Evolutionary conservation across 53 echinoderm and acorn worm genomes (phyloP), one percentile per base, ranked within the genome.

Genomic region (Mesocentrotus franciscanus): DNA sequence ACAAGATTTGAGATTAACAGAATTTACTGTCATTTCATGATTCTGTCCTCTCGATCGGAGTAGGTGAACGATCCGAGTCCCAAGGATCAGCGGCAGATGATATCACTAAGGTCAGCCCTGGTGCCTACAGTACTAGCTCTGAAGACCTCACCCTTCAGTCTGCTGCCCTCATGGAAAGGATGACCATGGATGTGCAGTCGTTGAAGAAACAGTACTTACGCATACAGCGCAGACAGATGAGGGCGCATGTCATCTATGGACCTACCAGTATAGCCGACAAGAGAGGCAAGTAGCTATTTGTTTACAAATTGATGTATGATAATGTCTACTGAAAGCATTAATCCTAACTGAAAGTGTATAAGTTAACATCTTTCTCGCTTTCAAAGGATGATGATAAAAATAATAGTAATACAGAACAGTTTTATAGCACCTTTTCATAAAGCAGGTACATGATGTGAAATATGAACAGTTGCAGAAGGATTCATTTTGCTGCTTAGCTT

Each of bases 131-230:
- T 16, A 95, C 97, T 34, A 97, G 93, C 89, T 95, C 96, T 5
- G 96, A 96, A 24, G 97, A 98, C 70, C 90, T 94, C 26, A 76
- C 91, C 18, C 98, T 97, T 68, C 93, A 96, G n/a, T 97, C 98
- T 32, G 96, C 97, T 10, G 98, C 97, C 72, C 98, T 99, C 95
- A 94, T 98, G 95, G 99, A 99, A 95, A 91, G 99, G 20, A 99
- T 99, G 99, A 98, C 97, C 91, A 96, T 98, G 95, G 99, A 99
- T 71, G 96, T 99, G 39, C 96, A 98, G 61, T 95, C 99, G 18
- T 87, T 99, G 42, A 99, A 99, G 97, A 97, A 96, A 83, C 99
- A 99, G 96, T 99, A 99, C 97, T 95, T 97, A 96, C 95, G 98
- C 79, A 98, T 99, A 92, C 99, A 99, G 93, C 72, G 96, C 36